Percentiles rank a stretch among this genome's conserved stretches.
These are phyloP conservation scores for Hemiprocne comata DNA, from an alignment of 2,113 vertebrate genomes.

Conservation along the genomic window DNA sequence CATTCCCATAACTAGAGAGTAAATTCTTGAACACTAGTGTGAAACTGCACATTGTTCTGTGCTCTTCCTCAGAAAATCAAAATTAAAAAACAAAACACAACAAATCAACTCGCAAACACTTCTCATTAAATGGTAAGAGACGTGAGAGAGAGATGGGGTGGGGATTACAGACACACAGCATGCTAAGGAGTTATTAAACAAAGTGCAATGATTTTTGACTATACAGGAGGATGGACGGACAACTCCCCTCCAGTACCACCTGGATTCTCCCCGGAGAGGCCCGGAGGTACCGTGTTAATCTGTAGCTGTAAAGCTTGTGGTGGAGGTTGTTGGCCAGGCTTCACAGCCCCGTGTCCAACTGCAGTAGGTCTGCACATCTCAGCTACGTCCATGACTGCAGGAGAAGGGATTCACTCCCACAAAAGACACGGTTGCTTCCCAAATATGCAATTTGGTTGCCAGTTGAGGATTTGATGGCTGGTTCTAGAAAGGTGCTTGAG, in stretches of 20 bases:
- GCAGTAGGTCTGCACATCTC: constrained; percentile 16
- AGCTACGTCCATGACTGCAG: background rate
- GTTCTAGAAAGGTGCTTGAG: constrained; percentile 47
- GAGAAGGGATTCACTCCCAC: background rate
- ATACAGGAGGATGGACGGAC: constrained; percentile 18
- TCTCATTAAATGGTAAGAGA: constrained; percentile 55
- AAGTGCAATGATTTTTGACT: constrained; percentile 65
- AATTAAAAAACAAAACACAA: background rate
- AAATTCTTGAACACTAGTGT: constrained; percentile 55
- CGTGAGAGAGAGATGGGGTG: background rate
- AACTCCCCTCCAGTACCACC: constrained; percentile 26
- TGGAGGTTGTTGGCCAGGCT: background rate
- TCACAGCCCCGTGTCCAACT: background rate
- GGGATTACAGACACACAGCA: constrained; percentile 40
- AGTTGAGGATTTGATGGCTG: background rate
- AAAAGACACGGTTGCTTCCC: background rate
- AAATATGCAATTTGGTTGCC: constrained; percentile 17
- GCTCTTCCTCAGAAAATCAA: constrained; percentile 66
- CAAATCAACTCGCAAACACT: constrained; percentile 41
- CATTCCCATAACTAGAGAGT: constrained; percentile 45
- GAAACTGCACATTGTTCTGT: constrained; percentile 62
- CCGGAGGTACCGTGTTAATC: background rate
- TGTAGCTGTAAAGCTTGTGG: background rate
- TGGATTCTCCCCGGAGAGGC: background rate
- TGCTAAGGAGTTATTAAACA: constrained; percentile 40